Evolutionary conservation across 2,797 vertebrate species (phyloP).

Genomic region (Sciurus carolinensis): DNA sequence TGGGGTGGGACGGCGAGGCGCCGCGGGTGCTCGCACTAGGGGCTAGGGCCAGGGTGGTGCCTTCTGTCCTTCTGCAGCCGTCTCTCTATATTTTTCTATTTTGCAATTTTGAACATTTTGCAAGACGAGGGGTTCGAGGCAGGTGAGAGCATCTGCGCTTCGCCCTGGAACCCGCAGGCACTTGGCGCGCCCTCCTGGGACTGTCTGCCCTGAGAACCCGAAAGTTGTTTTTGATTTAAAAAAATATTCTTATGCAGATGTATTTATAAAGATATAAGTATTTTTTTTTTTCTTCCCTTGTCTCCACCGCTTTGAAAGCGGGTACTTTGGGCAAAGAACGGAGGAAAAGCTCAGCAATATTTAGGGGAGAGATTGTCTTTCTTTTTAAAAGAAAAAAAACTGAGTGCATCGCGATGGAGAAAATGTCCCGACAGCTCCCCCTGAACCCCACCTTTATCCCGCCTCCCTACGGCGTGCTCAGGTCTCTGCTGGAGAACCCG

Average conservation of each 20-base stretch:
- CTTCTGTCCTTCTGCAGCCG: constrained; percentile 4
- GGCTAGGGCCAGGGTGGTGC: constrained; percentile 14
- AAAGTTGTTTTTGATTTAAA: constrained; percentile 62
- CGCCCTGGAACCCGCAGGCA: constrained; percentile 60
- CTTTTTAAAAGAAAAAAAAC: constrained; percentile 42
- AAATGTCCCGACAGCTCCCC: constrained; percentile 95
- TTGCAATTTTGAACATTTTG: constrained; percentile 77
- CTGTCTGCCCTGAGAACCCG: constrained; percentile 26
- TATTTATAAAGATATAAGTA: constrained; percentile 77
- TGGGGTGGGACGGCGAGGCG: constrained; percentile 71
- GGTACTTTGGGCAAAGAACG: constrained; percentile 77
- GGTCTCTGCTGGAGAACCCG: constrained; percentile 98
- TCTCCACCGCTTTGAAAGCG: constrained; percentile 73
- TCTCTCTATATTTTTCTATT: not conserved
- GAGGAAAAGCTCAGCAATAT: constrained; percentile 71
- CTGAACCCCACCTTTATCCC: constrained; percentile 95
- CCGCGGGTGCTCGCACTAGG: constrained; percentile 42
- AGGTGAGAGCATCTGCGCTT: constrained; percentile 78
- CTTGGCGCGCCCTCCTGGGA: constrained; percentile 63
- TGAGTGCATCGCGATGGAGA: constrained; percentile 86
- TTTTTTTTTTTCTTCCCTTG: not conserved
- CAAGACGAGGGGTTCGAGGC: constrained; percentile 63
- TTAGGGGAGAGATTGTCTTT: constrained; percentile 44
- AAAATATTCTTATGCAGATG: constrained; percentile 63
- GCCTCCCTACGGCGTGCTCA: constrained; percentile 97